A percentile compares a stretch with the other conserved stretches of the same genome.
Evolutionary conservation across 2,113 vertebrate genomes (phyloP).

Genomic region (Rhadina sibilatrix): DNA sequence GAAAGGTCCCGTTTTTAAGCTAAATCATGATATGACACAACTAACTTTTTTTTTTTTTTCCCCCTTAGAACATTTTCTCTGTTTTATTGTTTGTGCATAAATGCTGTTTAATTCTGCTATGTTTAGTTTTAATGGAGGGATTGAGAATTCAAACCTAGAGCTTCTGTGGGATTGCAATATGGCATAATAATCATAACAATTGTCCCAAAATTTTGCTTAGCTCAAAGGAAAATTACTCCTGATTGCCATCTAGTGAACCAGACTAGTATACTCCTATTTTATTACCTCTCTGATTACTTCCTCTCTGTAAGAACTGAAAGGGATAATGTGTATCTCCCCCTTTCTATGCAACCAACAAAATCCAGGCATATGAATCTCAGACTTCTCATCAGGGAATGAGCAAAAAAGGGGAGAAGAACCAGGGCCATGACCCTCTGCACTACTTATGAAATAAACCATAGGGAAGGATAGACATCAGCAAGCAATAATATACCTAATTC

Average conservation of each 20-base stretch:
- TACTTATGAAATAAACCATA: background rate
- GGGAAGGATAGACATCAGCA: background rate
- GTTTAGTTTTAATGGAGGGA: background rate
- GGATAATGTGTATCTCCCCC: background rate
- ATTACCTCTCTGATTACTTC: background rate
- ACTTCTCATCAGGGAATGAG: rapidly evolving
- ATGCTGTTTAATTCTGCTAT: background rate
- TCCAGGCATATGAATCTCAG: background rate
- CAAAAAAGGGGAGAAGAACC: background rate
- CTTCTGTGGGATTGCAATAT: background rate
- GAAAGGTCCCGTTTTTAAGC: background rate
- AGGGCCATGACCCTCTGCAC: background rate
- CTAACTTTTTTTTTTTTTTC: background rate
- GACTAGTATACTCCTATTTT: background rate
- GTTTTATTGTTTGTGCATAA: background rate
- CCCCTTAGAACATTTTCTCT: background rate
- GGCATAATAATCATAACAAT: background rate
- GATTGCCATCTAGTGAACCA: slow-evolving; percentile 30
- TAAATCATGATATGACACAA: background rate
- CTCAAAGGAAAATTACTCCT: slow-evolving; percentile 23
- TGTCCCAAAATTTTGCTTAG: background rate
- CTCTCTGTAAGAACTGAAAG: background rate
- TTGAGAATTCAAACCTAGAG: background rate
- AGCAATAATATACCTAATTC: background rate
- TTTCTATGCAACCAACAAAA: background rate